phyloP scores from a whole-genome alignment of 2,113 vertebrate genomes.

The Antechinus stuartii region DNA sequence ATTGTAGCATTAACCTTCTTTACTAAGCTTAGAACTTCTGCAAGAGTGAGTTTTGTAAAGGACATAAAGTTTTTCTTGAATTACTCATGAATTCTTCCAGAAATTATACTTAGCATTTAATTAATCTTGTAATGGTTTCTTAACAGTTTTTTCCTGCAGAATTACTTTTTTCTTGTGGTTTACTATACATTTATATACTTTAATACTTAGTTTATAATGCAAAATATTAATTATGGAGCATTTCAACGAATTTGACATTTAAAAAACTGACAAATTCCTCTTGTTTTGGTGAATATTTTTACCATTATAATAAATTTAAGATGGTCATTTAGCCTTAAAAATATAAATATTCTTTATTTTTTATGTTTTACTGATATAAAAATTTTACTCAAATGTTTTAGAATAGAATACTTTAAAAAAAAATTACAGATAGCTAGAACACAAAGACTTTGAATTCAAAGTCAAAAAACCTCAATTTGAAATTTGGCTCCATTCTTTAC shows the following conservation, averaged over 20 bases:
- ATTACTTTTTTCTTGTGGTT: not conserved
- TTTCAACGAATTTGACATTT: constrained; percentile 37
- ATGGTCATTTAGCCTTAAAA: not conserved
- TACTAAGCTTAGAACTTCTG: constrained; percentile 87
- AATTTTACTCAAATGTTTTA: not conserved
- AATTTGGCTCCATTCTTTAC: not conserved
- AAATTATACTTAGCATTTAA: constrained; percentile 42
- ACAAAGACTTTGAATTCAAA: not conserved
- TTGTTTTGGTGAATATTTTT: constrained; percentile 26
- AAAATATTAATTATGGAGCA: constrained; percentile 48
- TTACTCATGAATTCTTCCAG: constrained; percentile 67
- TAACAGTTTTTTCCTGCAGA: not conserved
- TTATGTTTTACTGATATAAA: not conserved
- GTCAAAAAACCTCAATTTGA: not conserved
- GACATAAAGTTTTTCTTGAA: constrained; percentile 1
- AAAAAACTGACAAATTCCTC: constrained; percentile 2
- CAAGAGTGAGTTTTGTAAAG: constrained; percentile 69
- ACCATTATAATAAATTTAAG: not conserved
- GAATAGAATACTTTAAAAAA: not conserved
- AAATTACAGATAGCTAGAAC: not conserved
- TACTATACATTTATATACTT: constrained; percentile 19
- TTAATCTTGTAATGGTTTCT: constrained; percentile 47
- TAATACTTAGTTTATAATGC: not conserved
- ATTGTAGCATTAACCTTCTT: constrained; percentile 85
- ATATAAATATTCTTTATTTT: not conserved